Evolutionary conservation across 2,797 vertebrate species (phyloP).

Genomic region (Acrossocheilus fasciatus): DNA sequence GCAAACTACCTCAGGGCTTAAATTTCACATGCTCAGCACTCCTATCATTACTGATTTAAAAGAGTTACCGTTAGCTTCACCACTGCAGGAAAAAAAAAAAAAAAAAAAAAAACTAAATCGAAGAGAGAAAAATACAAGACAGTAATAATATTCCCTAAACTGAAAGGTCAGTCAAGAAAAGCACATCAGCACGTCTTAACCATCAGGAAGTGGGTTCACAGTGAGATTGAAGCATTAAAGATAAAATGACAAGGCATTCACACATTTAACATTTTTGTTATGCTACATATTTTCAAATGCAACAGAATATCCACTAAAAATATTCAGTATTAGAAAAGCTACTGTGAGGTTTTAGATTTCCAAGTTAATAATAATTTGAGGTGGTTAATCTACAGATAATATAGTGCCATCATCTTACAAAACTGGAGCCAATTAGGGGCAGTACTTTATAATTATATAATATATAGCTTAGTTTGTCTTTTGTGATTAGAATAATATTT

Average conservation of each 20-base stretch:
- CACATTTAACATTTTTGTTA: neutral
- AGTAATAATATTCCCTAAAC: neutral
- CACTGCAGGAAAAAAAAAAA: neutral
- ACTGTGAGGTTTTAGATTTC: neutral
- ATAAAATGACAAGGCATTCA: neutral
- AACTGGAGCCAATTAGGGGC: neutral
- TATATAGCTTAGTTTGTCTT: neutral
- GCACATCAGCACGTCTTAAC: neutral
- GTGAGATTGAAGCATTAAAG: neutral
- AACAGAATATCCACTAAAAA: neutral
- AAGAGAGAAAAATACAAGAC: neutral
- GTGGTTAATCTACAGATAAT: no score
- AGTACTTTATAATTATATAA: neutral
- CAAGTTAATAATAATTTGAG: neutral
- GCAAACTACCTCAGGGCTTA: constrained; percentile 26
- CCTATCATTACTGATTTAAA: constrained; percentile 40
- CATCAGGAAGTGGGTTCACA: neutral
- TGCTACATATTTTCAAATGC: neutral
- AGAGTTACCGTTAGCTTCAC: constrained; percentile 14
- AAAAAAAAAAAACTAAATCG: neutral
- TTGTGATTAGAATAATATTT: neutral
- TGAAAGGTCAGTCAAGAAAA: neutral
- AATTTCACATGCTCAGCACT: constrained; percentile 30
- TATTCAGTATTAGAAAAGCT: neutral
- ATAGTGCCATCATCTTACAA: neutral